Evolutionary conservation across 2,888 invertebrate genomes (phyloP).

Genomic region (Drosophila prolongata): DNA sequence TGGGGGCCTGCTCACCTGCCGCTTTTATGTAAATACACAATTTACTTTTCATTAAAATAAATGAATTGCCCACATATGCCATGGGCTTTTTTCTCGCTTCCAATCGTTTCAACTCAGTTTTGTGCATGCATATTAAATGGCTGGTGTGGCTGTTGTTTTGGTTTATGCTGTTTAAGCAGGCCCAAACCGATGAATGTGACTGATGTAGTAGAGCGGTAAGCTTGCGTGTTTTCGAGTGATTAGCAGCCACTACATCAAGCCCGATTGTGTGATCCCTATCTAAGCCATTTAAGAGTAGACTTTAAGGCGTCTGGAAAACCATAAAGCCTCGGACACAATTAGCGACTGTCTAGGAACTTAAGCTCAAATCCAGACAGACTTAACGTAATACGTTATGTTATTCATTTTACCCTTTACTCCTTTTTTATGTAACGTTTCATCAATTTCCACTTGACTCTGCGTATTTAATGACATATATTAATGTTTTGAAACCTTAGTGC

Average conservation of each 20-base stretch:
- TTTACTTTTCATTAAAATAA: constrained; percentile 66
- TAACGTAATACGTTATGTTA: not conserved
- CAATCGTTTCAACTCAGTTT: constrained; percentile 51
- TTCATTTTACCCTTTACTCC: not conserved
- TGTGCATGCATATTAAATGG: constrained; percentile 58
- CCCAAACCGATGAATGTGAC: not conserved
- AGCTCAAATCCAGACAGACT: constrained; percentile 3
- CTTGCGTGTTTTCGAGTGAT: constrained; percentile 69
- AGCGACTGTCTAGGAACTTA: constrained; percentile 27
- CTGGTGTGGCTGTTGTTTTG: constrained; percentile 40
- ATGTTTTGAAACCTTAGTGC: constrained; percentile 1
- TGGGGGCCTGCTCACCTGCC: constrained; percentile 15
- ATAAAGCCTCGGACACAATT: constrained; percentile 39
- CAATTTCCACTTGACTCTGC: constrained; percentile 7
- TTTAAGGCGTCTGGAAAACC: constrained; percentile 29
- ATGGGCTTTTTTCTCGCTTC: constrained; percentile 17
- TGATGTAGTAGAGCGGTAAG: not conserved
- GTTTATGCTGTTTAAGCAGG: constrained; percentile 17
- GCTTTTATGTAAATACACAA: constrained; percentile 28
- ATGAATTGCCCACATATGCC: constrained; percentile 55
- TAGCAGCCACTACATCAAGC: constrained; percentile 37
- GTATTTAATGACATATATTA: constrained; percentile 5
- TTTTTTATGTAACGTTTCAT: not conserved
- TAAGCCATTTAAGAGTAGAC: constrained; percentile 37
- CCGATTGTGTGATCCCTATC: constrained; percentile 51